Evolutionary conservation across 2,113 vertebrate genomes (phyloP), one percentile per base, ranked within the genome.

Genomic region (Myocastor coypus): DNA sequence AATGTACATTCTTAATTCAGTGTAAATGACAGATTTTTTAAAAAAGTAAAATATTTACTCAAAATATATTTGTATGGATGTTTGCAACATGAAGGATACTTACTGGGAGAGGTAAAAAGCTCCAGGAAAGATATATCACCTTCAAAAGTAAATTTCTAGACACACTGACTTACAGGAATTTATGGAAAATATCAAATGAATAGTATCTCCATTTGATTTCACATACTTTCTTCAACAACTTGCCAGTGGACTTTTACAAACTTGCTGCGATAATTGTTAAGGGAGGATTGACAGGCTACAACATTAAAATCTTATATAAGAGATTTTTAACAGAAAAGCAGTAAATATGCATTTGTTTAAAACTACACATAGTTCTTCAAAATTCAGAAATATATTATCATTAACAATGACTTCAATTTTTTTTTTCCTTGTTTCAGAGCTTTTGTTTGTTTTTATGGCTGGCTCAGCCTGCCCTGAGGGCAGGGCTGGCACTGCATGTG

Each of bases 211-310:
- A 34, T 7, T n/a, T 22, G 19, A 50, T 81, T 91, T 90, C 22
- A 89, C 59, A 93, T 12, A 77, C 4, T 63, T 91, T 24, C 30
- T 24, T 81, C 63, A 63, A 92, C 42, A 40, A 14, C 63, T 95
- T 83, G 19, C 20, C 94, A 88, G 52, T 20, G 10, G 20, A 93
- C 7, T 55, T 94, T 95, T 92, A 19, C 26, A 68, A 63, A 80
- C 93, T 83, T 50, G 40, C 55, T 94, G 17, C 64, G 69, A 64
- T 3, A 69, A 55, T 30, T 68, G 34, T 52, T 71, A 84, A 42
- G 28, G 13, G 22, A 92, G 37, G 10, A 42, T 69, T 84, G 40
- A 57, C 57, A 85, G 34, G 5, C 30, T 89, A 59, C 93, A 83
- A 92, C 55, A 4, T 66, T 8, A 66, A 69, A 84, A 68, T 61